A percentile compares a stretch with the other conserved stretches of the same genome.
These are phyloP conservation scores for Clarias fuscus DNA, from an alignment of 2,797 vertebrate genomes.

Conservation along the genomic window DNA sequence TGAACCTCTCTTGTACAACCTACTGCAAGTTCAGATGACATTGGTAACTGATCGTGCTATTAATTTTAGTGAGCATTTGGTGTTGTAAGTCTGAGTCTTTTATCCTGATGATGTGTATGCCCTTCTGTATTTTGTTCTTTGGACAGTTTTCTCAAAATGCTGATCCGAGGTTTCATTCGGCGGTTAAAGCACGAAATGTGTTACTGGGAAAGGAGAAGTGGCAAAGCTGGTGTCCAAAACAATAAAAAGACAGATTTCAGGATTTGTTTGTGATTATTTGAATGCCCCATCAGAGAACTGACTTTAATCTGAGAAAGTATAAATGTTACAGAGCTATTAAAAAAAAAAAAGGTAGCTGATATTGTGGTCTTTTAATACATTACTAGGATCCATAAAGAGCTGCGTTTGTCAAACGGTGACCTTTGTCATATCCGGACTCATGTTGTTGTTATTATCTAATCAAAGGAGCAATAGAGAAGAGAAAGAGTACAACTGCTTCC, in stretches of 20 bases:
- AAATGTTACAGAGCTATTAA: background rate
- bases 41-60: background rate
- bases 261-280: background rate
- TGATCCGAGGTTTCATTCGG: constrained; percentile 2
- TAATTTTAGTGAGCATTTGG: background rate
- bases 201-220: background rate
- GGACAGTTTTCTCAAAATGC: constrained; percentile 8
- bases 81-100: background rate
- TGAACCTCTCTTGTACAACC: too few relatives aligned
- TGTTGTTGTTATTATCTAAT: constrained; percentile 70
- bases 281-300: background rate
- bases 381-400: constrained; percentile 67
- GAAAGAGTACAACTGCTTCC: constrained; percentile 26
- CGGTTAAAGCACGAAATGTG: background rate
- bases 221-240: background rate
- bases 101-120: background rate
- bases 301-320: background rate
- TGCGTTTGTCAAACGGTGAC: constrained; percentile 71
- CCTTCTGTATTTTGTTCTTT: background rate
- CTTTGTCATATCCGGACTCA: constrained; percentile 73
- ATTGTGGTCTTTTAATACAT: constrained; percentile 66
- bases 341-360: constrained; percentile 14
- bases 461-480: constrained; percentile 62
- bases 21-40: background rate
- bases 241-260: background rate